phyloP scores from a whole-genome alignment of 2,797 vertebrate species.

The Malurus splendens region DNA sequence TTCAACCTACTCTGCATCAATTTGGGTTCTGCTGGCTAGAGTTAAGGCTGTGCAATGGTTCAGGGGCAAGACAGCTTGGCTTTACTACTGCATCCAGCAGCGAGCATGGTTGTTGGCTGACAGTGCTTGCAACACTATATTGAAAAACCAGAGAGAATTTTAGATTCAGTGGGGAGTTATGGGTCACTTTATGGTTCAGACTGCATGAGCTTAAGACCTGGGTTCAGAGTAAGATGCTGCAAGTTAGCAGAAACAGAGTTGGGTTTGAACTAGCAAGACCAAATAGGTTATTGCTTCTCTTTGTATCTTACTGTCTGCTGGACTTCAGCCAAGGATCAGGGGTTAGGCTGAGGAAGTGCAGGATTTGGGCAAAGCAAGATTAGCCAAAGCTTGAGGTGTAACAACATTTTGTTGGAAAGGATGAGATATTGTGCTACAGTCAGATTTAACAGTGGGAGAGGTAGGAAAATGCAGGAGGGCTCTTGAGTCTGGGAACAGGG shows the following conservation, averaged over 20 bases:
- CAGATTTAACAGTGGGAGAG: neutral
- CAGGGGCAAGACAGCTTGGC: neutral
- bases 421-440: neutral
- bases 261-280: neutral
- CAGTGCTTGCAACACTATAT: neutral
- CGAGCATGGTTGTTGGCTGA: accelerated
- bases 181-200: neutral
- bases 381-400: neutral
- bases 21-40: neutral
- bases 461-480: neutral
- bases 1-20: neutral
- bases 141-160: neutral
- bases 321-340: neutral
- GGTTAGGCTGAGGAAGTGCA: neutral
- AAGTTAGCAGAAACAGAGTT: neutral
- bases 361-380: neutral
- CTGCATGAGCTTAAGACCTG: neutral
- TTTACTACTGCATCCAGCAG: neutral
- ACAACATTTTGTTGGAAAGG: neutral
- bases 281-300: neutral
- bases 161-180: neutral
- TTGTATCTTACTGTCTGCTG: neutral
- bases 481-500: neutral
- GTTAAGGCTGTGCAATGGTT: neutral
- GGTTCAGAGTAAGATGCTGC: neutral